Evolutionary conservation across 2,113 vertebrate genomes (phyloP).

Genomic region (Globicephala melas): DNA sequence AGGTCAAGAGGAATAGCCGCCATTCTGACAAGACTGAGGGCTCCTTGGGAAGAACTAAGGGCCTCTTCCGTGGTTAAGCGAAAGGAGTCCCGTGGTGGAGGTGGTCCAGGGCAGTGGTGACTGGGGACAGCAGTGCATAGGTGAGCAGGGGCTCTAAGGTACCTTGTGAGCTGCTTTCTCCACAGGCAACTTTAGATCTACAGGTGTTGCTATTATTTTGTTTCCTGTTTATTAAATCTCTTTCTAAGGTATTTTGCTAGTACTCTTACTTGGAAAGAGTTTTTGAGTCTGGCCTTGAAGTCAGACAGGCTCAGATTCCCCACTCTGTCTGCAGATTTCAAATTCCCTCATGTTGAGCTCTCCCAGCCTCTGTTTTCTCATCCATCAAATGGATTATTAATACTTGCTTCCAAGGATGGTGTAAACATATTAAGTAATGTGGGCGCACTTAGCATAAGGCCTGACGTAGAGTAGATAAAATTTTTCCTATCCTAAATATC

Average conservation of each 20-base stretch:
- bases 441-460: neutral
- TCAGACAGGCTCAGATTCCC: neutral
- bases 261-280: neutral
- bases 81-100: neutral
- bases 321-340: neutral
- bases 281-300: neutral
- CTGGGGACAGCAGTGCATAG: accelerated
- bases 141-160: accelerated
- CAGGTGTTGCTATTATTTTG: neutral
- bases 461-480: neutral
- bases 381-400: neutral
- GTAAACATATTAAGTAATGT: neutral
- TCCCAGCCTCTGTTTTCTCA: neutral
- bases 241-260: neutral
- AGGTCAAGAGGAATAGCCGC: neutral
- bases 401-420: neutral
- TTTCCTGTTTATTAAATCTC: neutral
- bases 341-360: neutral
- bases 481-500: neutral
- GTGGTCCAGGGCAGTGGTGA: too few species aligned
- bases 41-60: accelerated
- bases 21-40: neutral
- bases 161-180: neutral
- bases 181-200: neutral
- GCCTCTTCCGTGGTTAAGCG: neutral